Evolutionary conservation across 2,888 invertebrate genomes (phyloP).

Genomic region (Herminia tarsipennalis): DNA sequence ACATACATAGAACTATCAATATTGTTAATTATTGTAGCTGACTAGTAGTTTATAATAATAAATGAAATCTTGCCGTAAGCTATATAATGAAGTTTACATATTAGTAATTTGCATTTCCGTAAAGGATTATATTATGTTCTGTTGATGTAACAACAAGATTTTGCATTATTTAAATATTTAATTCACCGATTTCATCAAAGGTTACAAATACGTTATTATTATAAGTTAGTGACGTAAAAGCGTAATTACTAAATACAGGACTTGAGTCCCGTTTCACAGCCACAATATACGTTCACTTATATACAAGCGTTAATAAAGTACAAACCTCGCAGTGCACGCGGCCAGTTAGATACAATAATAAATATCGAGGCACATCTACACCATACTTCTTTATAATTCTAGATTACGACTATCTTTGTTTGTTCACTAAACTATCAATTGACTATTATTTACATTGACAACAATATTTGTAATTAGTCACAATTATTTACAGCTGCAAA

Average conservation of each 20-base stretch:
- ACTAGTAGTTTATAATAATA: conserved; percentile 66
- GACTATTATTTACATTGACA: conserved; percentile 75
- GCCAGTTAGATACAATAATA: conserved; percentile 59
- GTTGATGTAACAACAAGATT: too few relatives aligned
- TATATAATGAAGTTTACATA: conserved; percentile 30
- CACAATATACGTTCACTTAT: conserved; percentile 79
- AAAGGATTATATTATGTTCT: too few relatives aligned
- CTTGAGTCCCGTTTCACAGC: conserved; percentile 78
- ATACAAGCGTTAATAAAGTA: conserved; percentile 77
- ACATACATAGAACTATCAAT: conserved; percentile 21
- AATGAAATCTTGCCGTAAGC: conserved; percentile 33
- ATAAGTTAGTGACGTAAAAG: conserved; percentile 81
- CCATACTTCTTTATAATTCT: conserved; percentile 46
- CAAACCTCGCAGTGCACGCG: conserved; percentile 66
- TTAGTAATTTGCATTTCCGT: conserved; percentile 16
- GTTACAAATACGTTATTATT: conserved; percentile 53
- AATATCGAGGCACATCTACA: conserved; percentile 65
- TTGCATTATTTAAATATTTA: conserved; percentile 33
- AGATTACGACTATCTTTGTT: conserved; percentile 64
- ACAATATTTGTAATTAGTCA: conserved; percentile 51
- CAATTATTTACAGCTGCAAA: conserved; percentile 57
- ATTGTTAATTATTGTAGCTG: conserved; percentile 56
- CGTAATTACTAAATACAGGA: conserved; percentile 76
- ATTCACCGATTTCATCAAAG: conserved; percentile 40
- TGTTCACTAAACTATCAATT: conserved; percentile 65